Evolutionary conservation across 2,888 invertebrate genomes (phyloP), one percentile per base, ranked within the genome.

Genomic region (Nymphalis c-album): DNA sequence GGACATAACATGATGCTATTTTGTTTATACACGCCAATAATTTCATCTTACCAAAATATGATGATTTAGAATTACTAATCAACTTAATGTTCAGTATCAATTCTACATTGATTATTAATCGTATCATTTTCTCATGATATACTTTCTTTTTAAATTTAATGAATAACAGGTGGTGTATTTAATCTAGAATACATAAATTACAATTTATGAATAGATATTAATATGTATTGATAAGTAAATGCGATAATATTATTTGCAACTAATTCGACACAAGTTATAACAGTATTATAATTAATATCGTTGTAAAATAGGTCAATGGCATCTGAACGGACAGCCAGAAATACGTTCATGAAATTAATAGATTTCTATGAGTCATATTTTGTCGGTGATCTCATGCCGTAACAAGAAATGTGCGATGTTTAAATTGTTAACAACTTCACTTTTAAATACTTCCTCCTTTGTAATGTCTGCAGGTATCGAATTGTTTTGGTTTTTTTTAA

Each of bases 281-380:
- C 71, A 67, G 74, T 76, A 71, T n/a, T n/a, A n/a, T 22, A 77
- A 75, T 77, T 75, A 73, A 76, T 73, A 75, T 76, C 31, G 58
- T 58, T 45, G 53, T 66, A 47, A 83, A 78, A 85, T 88, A 77
- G 88, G 87, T 85, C 87, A 88, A 83, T 85, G 83, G 80, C 86
- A 84, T 78, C 79, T 78, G 75, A 80, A 81, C 78, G 76, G 74
- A 76, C 74, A 75, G 77, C 78, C 78, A 82, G 79, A 80, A 78
- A 80, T 77, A 73, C 75, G 78, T 77, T 75, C 74, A 78, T 77
- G 75, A 82, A 84, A 85, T 82, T 81, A 84, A 84, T 85, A 83
- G 77, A 80, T 75, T 74, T 71, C 75, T 75, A 71, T 88, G 87
- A 87, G 75, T 89, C 88, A 89, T 73, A 71, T 68, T 59, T 65